These are phyloP conservation scores for Ceratotherium simum DNA, from an alignment of 2,113 vertebrate species.

Conservation along the genomic window DNA sequence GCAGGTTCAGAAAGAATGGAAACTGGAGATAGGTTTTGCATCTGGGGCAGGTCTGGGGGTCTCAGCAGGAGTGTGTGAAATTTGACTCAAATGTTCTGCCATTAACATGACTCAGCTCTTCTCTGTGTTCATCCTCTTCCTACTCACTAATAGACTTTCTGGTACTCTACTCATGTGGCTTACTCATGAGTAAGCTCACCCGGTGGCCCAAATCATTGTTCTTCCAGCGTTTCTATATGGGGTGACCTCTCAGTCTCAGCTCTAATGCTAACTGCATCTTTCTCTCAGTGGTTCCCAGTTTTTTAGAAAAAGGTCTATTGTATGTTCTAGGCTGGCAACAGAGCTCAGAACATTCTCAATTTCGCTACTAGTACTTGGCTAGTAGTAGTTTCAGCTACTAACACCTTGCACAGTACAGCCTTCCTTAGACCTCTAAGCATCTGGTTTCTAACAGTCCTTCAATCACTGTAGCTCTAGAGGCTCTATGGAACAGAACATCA, in stretches of 20 bases:
- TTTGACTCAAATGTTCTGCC: background rate
- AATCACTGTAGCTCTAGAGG: background rate
- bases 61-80: background rate
- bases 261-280: background rate
- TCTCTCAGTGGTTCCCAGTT: background rate
- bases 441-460: background rate
- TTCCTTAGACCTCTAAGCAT: background rate
- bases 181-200: background rate
- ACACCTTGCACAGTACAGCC: background rate
- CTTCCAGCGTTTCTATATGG: background rate
- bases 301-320: background rate
- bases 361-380: background rate
- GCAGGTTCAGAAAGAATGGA: background rate
- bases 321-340: background rate
- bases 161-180: background rate
- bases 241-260: background rate
- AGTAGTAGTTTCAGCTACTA: background rate
- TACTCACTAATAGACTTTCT: background rate
- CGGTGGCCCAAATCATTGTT: background rate
- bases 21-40: background rate
- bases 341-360: background rate
- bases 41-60: background rate
- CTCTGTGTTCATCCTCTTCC: background rate
- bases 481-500: background rate
- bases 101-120: background rate